These are phyloP conservation scores for Aplocera efformata DNA, from an alignment of 2,888 invertebrate species.

Conservation along the genomic window DNA sequence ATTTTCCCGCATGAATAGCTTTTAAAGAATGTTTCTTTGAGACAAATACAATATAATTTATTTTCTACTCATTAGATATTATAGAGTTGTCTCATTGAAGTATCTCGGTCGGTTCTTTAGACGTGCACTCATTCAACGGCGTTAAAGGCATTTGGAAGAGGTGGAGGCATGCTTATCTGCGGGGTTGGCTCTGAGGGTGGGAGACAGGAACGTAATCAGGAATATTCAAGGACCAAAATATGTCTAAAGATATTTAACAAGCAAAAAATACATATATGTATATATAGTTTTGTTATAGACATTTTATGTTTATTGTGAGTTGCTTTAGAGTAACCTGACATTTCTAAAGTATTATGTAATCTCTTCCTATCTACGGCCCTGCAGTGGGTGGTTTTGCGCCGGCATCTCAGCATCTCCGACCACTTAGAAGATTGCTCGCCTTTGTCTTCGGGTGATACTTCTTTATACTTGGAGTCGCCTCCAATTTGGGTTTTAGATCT, in stretches of 20 bases:
- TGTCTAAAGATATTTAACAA: too few species aligned
- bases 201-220: background rate
- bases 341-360: too few species aligned
- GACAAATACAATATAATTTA: slow-evolving; percentile 32
- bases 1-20: too few species aligned
- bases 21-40: too few species aligned
- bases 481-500: slow-evolving; percentile 57
- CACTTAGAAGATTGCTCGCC: slow-evolving; percentile 75
- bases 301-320: too few species aligned
- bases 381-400: slow-evolving; percentile 51
- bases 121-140: slow-evolving; percentile 49
- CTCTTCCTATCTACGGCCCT: too few species aligned
- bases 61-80: slow-evolving; percentile 51
- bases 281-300: too few species aligned
- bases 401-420: slow-evolving; percentile 54
- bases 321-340: too few species aligned
- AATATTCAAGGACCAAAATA: slow-evolving; percentile 3
- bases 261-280: too few species aligned
- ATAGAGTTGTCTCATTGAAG: slow-evolving; percentile 44
- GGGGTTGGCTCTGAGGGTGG: slow-evolving; percentile 37
- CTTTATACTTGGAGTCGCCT: slow-evolving; percentile 53
- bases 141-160: slow-evolving; percentile 60
- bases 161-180: slow-evolving; percentile 62
- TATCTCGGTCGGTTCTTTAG: slow-evolving; percentile 48
- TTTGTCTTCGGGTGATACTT: slow-evolving; percentile 66